Evolutionary conservation across 2,888 invertebrate genomes (phyloP).

Genomic region (Calephelis perditalis): DNA sequence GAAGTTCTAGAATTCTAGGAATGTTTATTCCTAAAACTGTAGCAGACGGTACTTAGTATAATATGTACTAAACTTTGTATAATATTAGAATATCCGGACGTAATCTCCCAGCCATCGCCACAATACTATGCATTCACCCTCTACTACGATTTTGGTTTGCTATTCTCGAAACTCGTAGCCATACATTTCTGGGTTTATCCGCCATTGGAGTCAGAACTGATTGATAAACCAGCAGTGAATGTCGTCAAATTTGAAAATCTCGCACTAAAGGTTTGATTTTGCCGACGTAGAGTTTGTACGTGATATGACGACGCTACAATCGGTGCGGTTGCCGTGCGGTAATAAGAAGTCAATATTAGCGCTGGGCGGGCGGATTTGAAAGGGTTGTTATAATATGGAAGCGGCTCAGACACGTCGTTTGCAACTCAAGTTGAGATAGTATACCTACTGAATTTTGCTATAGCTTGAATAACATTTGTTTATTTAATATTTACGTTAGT

Average conservation of each 20-base stretch:
- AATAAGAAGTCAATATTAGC: slow-evolving; percentile 50
- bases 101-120: slow-evolving; percentile 37
- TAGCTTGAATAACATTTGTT: too few relatives aligned
- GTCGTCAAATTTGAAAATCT: too few relatives aligned
- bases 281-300: slow-evolving; percentile 19
- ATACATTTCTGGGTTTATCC: too few relatives aligned
- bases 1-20: neutral
- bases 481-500: too few relatives aligned
- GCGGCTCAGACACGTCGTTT: slow-evolving; percentile 21
- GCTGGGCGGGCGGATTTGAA: slow-evolving; percentile 58
- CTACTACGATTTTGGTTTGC: neutral
- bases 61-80: slow-evolving; percentile 38
- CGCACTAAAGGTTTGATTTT: slow-evolving; percentile 3
- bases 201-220: too few relatives aligned
- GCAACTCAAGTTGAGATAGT: neutral
- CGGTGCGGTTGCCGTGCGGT: slow-evolving; percentile 41
- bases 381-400: slow-evolving; percentile 38
- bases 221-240: too few relatives aligned
- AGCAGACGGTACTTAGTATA: slow-evolving; percentile 28
- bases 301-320: slow-evolving; percentile 27
- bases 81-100: slow-evolving; percentile 38
- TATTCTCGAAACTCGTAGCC: neutral
- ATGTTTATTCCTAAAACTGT: slow-evolving; percentile 20
- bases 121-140: slow-evolving; percentile 26
- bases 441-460: too few relatives aligned